phyloP scores from a whole-genome alignment of 2,113 vertebrate genomes.

The Tachycineta bicolor region DNA sequence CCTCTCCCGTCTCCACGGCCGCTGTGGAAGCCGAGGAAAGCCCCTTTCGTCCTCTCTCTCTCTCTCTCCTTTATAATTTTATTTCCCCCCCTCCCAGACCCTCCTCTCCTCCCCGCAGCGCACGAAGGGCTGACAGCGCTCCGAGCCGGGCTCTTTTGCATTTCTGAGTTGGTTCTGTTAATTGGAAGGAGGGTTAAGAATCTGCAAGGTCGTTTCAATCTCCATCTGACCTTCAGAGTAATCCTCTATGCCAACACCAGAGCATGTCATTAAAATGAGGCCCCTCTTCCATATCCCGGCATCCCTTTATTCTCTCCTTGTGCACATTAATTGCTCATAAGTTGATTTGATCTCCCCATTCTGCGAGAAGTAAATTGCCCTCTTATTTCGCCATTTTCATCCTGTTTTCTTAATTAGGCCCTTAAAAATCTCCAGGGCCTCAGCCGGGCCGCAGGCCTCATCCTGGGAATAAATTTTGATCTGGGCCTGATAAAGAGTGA shows the following conservation, averaged over 20 bases:
- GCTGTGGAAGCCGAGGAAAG: constrained; percentile 21
- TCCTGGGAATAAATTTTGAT: constrained; percentile 75
- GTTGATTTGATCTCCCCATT: constrained; percentile 83
- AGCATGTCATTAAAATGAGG: constrained; percentile 75
- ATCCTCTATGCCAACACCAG: constrained; percentile 73
- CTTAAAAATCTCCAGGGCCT: constrained; percentile 72
- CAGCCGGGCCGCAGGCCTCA: constrained; percentile 67
- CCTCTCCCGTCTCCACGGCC: not conserved
- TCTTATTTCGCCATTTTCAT: constrained; percentile 83
- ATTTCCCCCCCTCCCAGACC: not conserved
- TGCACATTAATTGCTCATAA: constrained; percentile 78
- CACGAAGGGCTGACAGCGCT: constrained; percentile 44
- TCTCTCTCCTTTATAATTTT: constrained; percentile 18
- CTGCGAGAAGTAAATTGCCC: constrained; percentile 80
- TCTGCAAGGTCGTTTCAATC: constrained; percentile 79
- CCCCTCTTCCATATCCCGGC: constrained; percentile 67
- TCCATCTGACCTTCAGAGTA: constrained; percentile 81
- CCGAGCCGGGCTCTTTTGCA: constrained; percentile 58
- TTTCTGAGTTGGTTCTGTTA: constrained; percentile 76
- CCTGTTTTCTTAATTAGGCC: constrained; percentile 81
- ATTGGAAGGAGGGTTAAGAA: constrained; percentile 74
- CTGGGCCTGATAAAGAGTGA: constrained; percentile 74
- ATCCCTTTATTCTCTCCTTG: constrained; percentile 73
- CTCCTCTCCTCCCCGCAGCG: not conserved
- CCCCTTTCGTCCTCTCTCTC: constrained; percentile 51